These are phyloP conservation scores for Globodera rostochiensis DNA, from an alignment of 1,140 invertebrate species.

Conservation along the genomic window DNA sequence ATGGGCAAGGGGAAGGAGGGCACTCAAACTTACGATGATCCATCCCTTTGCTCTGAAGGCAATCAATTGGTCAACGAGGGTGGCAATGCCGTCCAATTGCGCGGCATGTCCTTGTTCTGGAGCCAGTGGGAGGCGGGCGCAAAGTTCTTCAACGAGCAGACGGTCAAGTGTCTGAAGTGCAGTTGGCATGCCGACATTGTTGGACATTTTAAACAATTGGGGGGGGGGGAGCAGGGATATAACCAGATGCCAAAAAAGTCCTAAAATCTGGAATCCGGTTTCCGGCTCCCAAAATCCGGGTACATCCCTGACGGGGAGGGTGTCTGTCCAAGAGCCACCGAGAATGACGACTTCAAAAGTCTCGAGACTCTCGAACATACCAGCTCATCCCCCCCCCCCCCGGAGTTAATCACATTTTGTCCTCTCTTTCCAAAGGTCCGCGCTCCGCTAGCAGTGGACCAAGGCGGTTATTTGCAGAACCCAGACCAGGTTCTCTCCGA, in stretches of 20 bases:
- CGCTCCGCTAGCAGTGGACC: conserved; percentile 16
- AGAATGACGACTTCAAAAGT: too few species aligned
- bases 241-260: too few species aligned
- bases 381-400: background rate
- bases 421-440: conserved; percentile 16
- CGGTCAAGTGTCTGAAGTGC: conserved; percentile 28
- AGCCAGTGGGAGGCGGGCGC: conserved; percentile 13
- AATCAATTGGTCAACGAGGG: background rate
- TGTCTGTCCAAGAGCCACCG: too few species aligned
- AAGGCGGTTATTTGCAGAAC: conserved; percentile 29
- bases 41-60: background rate
- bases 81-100: conserved; percentile 9
- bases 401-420: background rate
- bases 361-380: too few species aligned
- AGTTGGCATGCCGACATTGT: conserved; percentile 31
- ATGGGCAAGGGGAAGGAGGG: too few species aligned
- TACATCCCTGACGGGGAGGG: too few species aligned
- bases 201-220: background rate
- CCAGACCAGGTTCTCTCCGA: background rate
- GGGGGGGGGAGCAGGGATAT: too few species aligned
- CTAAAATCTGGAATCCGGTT: too few species aligned
- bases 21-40: too few species aligned
- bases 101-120: conserved; percentile 33
- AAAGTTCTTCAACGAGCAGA: conserved; percentile 28
- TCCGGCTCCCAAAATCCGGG: too few species aligned